Conservation (phyloP, 1,140 invertebrate species). For the Homalodisca vitripennis region DNA sequence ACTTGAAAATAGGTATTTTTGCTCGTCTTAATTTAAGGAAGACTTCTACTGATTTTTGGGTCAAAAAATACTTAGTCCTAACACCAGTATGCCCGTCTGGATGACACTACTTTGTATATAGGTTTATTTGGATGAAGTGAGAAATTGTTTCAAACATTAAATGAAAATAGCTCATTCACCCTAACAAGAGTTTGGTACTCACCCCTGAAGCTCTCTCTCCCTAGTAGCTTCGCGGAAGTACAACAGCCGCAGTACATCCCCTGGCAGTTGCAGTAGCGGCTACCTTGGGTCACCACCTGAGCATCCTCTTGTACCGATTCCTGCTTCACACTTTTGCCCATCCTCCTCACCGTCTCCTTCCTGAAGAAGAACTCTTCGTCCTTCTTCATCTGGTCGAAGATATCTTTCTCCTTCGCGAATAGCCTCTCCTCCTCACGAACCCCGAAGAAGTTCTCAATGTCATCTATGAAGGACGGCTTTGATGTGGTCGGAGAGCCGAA, state of each 20-base stretch:
- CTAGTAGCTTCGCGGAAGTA: not conserved
- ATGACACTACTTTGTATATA: no score
- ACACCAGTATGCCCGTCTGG: no score
- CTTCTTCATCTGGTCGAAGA: not conserved
- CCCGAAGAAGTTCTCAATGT: not conserved
- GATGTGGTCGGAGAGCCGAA: not conserved
- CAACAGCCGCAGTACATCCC: not conserved
- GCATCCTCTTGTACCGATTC: not conserved
- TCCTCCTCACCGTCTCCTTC: no score
- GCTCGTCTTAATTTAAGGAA: no score
- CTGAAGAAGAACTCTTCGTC: constrained; percentile 13
- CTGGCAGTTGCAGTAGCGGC: not conserved
- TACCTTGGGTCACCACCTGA: not conserved
- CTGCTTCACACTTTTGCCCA: not conserved
- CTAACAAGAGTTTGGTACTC: no score
- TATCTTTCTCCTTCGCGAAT: constrained; percentile 4
- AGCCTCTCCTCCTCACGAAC: not conserved
- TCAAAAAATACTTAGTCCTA: no score
- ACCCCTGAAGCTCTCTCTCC: constrained; percentile 2
- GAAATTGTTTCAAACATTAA: no score
- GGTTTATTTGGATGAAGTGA: no score
- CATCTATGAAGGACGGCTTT: not conserved
- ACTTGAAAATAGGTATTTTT: no score
- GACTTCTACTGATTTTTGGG: no score
- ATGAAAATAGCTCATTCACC: no score